Conservation (phyloP, 2,888 invertebrate genomes). For the Prenolepis imparis region DNA sequence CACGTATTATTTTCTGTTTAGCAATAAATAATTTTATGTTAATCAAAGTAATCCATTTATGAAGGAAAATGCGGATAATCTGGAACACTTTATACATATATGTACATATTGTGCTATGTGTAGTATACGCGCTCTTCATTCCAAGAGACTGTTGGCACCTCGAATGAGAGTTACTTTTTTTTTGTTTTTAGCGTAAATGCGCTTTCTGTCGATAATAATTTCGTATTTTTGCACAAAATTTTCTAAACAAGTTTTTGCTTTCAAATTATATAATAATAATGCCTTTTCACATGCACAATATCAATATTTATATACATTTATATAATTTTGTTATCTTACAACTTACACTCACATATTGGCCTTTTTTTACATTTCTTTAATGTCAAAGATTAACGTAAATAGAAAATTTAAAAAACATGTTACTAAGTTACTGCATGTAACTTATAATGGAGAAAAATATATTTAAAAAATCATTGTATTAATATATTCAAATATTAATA, state of each 20-base stretch:
- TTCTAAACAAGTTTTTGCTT: conserved; percentile 27
- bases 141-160: neutral
- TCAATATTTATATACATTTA: neutral
- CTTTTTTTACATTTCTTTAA: neutral
- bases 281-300: neutral
- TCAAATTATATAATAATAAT: conserved; percentile 34
- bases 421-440: neutral
- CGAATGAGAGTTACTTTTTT: neutral
- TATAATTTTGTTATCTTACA: conserved; percentile 13
- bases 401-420: neutral
- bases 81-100: neutral
- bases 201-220: conserved; percentile 39
- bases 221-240: conserved; percentile 12
- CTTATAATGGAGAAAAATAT: neutral
- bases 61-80: neutral
- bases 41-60: neutral
- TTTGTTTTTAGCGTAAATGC: conserved; percentile 39
- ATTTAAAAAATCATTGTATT: neutral
- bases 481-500: neutral
- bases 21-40: neutral
- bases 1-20: neutral
- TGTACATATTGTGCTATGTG: neutral
- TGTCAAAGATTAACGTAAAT: neutral
- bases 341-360: neutral
- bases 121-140: neutral